Evolutionary conservation across 1,140 invertebrate genomes (phyloP).

Genomic region (Cyclina sinensis): DNA sequence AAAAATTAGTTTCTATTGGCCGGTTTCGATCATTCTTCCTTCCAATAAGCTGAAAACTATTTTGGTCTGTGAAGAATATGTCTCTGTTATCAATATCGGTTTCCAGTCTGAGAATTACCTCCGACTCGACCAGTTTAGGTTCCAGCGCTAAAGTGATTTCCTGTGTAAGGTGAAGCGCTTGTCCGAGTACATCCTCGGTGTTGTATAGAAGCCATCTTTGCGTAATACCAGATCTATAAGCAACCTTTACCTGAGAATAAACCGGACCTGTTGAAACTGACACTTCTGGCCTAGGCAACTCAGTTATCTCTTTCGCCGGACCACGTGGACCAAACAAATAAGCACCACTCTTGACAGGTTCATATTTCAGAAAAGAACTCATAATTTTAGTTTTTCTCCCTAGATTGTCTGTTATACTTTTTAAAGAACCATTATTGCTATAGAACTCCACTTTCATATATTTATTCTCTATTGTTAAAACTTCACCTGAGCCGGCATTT

Average conservation of each 20-base stretch:
- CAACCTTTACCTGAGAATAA: conserved; percentile 93
- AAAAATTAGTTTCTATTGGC: conserved; percentile 95
- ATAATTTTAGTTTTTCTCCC: conserved; percentile 20
- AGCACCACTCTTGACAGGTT: conserved; percentile 50
- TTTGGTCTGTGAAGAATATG: conserved; percentile 95
- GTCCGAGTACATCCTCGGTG: conserved; percentile 69
- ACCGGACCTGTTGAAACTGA: conserved; percentile 82
- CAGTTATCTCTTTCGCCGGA: conserved; percentile 81
- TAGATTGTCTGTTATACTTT: conserved; percentile 29
- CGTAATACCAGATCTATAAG: conserved; percentile 33
- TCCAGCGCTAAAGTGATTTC: conserved; percentile 45
- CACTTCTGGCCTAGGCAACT: conserved; percentile 16
- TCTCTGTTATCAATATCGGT: conserved; percentile 90
- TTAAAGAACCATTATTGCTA: conserved; percentile 27
- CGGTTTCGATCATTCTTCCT: conserved; percentile 90
- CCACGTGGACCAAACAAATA: conserved; percentile 60
- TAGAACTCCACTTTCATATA: conserved; percentile 54
- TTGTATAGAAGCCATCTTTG: conserved; percentile 50
- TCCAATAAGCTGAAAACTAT: conserved; percentile 91
- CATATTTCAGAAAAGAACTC: conserved; percentile 42
- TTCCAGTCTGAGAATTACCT: conserved; percentile 93
- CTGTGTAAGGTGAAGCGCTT: conserved; percentile 93
- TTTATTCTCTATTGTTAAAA: conserved; percentile 43
- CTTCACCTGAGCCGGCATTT: neutral
- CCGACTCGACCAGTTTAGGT: conserved; percentile 88